Evolutionary conservation across 1,140 invertebrate genomes (phyloP).

Genomic region (Drosophila subobscura): DNA sequence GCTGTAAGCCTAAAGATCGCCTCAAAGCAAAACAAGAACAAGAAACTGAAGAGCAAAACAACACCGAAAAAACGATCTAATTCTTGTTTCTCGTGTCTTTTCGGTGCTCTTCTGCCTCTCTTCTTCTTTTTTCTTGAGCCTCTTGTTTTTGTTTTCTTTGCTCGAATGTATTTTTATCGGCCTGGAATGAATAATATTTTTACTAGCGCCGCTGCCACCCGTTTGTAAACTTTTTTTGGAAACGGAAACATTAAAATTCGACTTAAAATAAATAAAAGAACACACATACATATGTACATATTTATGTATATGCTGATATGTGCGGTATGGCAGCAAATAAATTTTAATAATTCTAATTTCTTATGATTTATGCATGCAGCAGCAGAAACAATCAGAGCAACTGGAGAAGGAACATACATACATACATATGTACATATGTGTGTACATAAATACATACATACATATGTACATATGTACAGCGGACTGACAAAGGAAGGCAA

Average conservation of each 20-base stretch:
- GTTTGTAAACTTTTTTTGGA: slow-evolving; percentile 6
- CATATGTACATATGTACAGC: no score
- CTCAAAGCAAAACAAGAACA: slow-evolving; percentile 34
- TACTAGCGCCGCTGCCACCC: slow-evolving; percentile 13
- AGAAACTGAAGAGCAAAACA: slow-evolving; percentile 3
- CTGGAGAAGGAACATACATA: no score
- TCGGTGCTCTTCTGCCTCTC: slow-evolving; percentile 4
- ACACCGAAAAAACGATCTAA: slow-evolving; percentile 35
- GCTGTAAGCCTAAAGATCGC: slow-evolving; percentile 33
- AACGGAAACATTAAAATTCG: slow-evolving; percentile 52
- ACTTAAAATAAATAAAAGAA: slow-evolving; percentile 36
- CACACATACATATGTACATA: slow-evolving; percentile 11
- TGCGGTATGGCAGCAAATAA: slow-evolving; percentile 34
- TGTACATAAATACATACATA: no score
- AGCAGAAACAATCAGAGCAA: not conserved
- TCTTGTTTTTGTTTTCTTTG: not conserved
- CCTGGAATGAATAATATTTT: slow-evolving; percentile 41
- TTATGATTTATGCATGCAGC: slow-evolving; percentile 26
- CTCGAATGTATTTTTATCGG: slow-evolving; percentile 1
- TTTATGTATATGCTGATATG: slow-evolving; percentile 18
- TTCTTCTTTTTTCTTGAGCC: not conserved
- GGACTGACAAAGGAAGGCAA: slow-evolving; percentile 15
- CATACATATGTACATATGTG: no score
- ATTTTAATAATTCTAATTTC: slow-evolving; percentile 51
- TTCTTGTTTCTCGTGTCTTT: slow-evolving; percentile 25